Conservation (phyloP, 2,113 vertebrate species). For the Malurus alboscapulatus region DNA sequence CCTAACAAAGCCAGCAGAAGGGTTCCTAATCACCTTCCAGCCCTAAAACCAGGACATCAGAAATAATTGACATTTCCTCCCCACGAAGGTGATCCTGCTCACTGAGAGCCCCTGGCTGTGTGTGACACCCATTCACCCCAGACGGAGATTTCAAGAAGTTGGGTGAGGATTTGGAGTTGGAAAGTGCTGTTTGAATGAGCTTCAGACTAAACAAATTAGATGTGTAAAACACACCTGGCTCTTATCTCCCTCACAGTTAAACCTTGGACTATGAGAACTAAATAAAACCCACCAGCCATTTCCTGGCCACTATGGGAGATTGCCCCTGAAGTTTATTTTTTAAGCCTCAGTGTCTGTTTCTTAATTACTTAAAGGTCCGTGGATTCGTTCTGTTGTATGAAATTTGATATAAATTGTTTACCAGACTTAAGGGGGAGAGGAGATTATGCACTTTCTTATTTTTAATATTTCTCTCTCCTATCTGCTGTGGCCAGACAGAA, state of each 20-base stretch:
- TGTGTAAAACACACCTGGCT: slow-evolving; percentile 84
- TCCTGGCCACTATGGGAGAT: slow-evolving; percentile 67
- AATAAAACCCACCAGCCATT: slow-evolving; percentile 65
- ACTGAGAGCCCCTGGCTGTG: neutral
- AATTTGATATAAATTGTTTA: slow-evolving; percentile 82
- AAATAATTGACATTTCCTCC: neutral
- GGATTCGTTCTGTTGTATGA: slow-evolving; percentile 74
- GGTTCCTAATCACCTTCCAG: neutral
- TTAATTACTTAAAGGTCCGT: slow-evolving; percentile 58
- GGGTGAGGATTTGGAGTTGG: neutral
- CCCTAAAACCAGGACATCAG: neutral
- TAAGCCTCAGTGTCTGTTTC: slow-evolving; percentile 60
- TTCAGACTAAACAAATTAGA: slow-evolving; percentile 89
- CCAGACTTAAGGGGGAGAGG: slow-evolving; percentile 60
- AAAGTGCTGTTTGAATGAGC: slow-evolving; percentile 61
- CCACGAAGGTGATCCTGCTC: neutral
- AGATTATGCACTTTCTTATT: slow-evolving; percentile 69
- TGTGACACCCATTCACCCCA: neutral
- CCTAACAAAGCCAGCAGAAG: neutral
- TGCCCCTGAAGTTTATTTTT: slow-evolving; percentile 74
- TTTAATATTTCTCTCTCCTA: slow-evolving; percentile 82
- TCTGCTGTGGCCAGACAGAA: slow-evolving; percentile 73
- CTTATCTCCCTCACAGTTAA: slow-evolving; percentile 80
- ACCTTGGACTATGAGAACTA: slow-evolving; percentile 62
- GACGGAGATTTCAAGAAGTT: neutral